A percentile compares a stretch with the other conserved stretches of the same genome.
These are phyloP conservation scores for Magallana ariakensis DNA, from an alignment of 1,140 invertebrate genomes.

Conservation along the genomic window DNA sequence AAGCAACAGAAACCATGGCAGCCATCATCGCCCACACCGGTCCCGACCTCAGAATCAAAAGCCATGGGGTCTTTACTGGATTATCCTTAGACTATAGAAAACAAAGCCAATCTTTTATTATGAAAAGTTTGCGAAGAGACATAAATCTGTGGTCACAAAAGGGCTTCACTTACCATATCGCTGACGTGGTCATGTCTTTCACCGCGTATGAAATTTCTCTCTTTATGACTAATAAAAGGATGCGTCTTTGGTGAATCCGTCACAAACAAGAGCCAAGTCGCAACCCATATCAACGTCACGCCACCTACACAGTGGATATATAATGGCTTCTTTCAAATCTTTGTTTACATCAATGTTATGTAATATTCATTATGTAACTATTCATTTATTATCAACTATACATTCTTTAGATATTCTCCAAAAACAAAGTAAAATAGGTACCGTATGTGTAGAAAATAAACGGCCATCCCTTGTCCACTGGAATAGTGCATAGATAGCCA, in stretches of 20 bases:
- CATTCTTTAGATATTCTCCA: neutral
- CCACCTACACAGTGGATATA: neutral
- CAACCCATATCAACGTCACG: neutral
- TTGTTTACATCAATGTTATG: neutral
- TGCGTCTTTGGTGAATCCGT: neutral
- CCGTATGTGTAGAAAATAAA: slow-evolving; percentile 72
- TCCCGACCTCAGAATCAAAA: slow-evolving; percentile 86
- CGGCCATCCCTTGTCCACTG: slow-evolving; percentile 64
- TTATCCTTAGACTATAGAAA: neutral
- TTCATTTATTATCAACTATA: neutral
- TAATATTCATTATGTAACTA: neutral
- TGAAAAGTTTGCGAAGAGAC: too few relatives aligned
- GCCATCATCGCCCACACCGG: slow-evolving; percentile 94
- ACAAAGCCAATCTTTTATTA: too few relatives aligned
- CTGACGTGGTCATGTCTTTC: neutral
- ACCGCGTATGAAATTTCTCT: neutral
- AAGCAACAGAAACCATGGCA: slow-evolving; percentile 92
- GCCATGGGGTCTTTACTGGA: slow-evolving; percentile 83
- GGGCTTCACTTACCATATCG: slow-evolving; percentile 71
- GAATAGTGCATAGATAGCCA: slow-evolving; percentile 66
- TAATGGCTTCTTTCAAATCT: neutral
- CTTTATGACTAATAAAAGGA: neutral
- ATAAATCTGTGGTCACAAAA: too few relatives aligned
- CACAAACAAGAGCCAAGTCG: neutral
- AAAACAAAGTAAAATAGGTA: slow-evolving; percentile 37